Percentiles rank a stretch among this genome's conserved stretches.
Evolutionary conservation across 37 sponge, comb jelly and placozoan species (phyloP).

Genomic region (Ephydatia muelleri): DNA sequence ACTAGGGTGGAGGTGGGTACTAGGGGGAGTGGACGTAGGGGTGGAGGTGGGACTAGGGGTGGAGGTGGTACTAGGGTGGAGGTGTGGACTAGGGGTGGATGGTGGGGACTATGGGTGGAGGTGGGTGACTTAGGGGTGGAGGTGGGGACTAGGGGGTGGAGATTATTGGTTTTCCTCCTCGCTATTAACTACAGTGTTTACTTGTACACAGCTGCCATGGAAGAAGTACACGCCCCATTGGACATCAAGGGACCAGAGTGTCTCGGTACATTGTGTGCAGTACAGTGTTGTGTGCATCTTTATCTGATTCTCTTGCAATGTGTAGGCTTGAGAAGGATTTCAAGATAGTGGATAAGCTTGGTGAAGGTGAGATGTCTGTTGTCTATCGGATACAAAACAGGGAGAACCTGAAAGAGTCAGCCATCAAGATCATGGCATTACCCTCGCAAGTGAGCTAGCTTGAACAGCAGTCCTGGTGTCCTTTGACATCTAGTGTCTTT

Average conservation of each 20-base stretch:
- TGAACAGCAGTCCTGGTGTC: not conserved
- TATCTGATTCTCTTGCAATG: not conserved
- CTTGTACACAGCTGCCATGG: no score
- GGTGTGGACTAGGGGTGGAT: no score
- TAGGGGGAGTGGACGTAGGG: not conserved
- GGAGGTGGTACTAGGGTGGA: no score
- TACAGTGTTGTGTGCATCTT: no score
- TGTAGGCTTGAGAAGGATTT: conserved; percentile 45
- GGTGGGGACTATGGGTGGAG: no score
- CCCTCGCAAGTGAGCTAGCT: conserved; percentile 39
- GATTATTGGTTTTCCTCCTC: no score
- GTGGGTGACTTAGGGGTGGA: no score
- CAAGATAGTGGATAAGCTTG: conserved; percentile 41
- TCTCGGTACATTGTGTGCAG: not conserved
- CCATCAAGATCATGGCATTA: conserved; percentile 69
- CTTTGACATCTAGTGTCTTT: not conserved
- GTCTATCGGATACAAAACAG: conserved; percentile 61
- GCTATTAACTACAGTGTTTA: no score
- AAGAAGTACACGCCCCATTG: not conserved
- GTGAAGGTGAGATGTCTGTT: conserved; percentile 80
- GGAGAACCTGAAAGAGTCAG: conserved; percentile 58
- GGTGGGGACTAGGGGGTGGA: no score
- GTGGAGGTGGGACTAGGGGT: not conserved
- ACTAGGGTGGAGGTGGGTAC: not conserved
- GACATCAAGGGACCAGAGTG: not conserved